Evolutionary conservation across 2,113 vertebrate species (phyloP).

Genomic region (Salvelinus sp.): DNA sequence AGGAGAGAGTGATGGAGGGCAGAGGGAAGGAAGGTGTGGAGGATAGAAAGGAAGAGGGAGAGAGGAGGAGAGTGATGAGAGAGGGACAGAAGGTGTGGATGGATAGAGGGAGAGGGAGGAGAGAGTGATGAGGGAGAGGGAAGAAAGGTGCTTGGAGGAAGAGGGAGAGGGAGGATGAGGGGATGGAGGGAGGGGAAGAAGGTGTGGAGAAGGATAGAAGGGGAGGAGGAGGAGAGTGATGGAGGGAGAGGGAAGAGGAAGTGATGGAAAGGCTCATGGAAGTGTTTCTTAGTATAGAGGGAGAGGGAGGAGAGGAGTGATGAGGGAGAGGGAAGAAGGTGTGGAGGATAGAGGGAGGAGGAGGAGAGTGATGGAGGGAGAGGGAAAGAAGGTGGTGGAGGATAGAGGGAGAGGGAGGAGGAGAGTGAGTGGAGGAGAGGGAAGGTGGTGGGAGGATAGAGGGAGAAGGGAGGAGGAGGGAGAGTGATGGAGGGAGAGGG

Average conservation of each 20-base stretch:
- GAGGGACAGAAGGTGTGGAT: neutral
- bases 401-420: neutral
- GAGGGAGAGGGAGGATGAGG: neutral
- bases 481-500: too few relatives aligned
- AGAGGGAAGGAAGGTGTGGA: neutral
- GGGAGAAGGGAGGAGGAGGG: neutral
- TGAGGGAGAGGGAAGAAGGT: neutral
- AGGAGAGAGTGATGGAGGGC: neutral
- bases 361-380: neutral
- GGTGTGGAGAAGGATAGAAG: neutral
- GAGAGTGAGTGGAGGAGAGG: too few relatives aligned
- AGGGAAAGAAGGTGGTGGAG: neutral
- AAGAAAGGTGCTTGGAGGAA: neutral
- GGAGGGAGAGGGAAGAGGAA: neutral
- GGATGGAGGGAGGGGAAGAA: neutral
- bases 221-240: too few relatives aligned
- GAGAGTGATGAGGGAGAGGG: neutral
- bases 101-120: neutral
- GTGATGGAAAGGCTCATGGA: too few relatives aligned
- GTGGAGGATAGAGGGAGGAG: neutral
- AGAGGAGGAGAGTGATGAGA: neutral
- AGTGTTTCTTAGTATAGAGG: too few relatives aligned
- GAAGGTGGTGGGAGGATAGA: too few relatives aligned
- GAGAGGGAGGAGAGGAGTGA: neutral
- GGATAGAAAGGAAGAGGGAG: neutral